Conservation (phyloP, 2,888 invertebrate species). For the Norana najaformis region DNA sequence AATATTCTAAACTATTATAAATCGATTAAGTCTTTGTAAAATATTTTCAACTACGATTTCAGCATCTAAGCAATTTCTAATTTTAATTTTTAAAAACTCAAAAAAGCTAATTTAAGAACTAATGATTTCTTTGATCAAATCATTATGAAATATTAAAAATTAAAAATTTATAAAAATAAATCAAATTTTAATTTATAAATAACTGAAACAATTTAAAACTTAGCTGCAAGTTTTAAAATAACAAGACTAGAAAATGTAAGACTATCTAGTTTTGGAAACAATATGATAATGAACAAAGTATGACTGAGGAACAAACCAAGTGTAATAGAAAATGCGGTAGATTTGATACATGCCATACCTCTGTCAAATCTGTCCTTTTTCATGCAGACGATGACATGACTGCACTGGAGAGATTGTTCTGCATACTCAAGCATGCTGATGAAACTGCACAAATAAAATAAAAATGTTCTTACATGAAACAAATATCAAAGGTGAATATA, state of each 20-base stretch:
- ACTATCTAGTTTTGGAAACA: background rate
- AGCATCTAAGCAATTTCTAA: background rate
- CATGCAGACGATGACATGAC: slow-evolving; percentile 79
- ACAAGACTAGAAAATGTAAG: background rate
- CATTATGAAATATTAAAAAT: background rate
- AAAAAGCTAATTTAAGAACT: background rate
- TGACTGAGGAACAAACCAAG: no score
- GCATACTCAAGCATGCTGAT: slow-evolving; percentile 91
- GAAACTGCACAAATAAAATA: slow-evolving; percentile 67
- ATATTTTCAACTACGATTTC: background rate
- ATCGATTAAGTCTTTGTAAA: no score
- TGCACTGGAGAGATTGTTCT: slow-evolving; percentile 85
- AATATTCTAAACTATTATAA: background rate
- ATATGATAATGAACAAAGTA: background rate
- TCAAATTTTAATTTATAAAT: background rate
- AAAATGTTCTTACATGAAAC: background rate
- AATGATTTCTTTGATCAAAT: background rate
- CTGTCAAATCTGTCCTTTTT: slow-evolving; percentile 82
- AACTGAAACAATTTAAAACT: background rate
- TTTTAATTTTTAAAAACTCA: background rate
- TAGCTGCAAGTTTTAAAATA: background rate
- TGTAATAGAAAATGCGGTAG: no score
- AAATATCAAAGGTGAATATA: background rate
- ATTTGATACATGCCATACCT: slow-evolving; percentile 61
- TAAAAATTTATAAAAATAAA: background rate